Evolutionary conservation across 2,888 invertebrate species (phyloP).

Genomic region (Spatulosminthurus flaviceps): DNA sequence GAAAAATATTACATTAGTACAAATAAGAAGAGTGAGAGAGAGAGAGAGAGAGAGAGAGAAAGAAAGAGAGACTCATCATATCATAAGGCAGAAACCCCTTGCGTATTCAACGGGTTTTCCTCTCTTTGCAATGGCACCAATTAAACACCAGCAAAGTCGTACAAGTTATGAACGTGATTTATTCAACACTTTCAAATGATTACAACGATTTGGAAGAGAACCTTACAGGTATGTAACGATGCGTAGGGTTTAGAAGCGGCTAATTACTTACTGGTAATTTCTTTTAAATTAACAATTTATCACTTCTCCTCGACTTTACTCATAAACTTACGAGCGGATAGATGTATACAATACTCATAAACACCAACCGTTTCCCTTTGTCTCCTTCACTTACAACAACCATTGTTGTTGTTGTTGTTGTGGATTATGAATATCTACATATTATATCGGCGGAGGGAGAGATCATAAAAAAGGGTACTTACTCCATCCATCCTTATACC

Average conservation of each 20-base stretch:
- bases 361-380: background rate
- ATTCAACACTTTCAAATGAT: slow-evolving; percentile 27
- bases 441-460: too few relatives aligned
- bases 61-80: too few relatives aligned
- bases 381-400: background rate
- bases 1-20: too few relatives aligned
- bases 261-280: slow-evolving; percentile 28
- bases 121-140: background rate
- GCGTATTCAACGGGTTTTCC: slow-evolving; percentile 4
- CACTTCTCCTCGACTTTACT: slow-evolving; percentile 15
- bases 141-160: slow-evolving; percentile 1
- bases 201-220: slow-evolving; percentile 16
- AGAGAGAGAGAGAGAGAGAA: too few relatives aligned
- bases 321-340: background rate
- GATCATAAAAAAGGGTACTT: too few relatives aligned
- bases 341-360: background rate
- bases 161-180: slow-evolving; percentile 11
- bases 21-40: too few relatives aligned
- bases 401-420: background rate
- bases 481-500: too few relatives aligned
- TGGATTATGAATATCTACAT: background rate
- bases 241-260: slow-evolving; percentile 4
- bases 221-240: slow-evolving; percentile 3
- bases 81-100: background rate
- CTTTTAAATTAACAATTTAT: slow-evolving; percentile 30